Evolutionary conservation across 1,140 invertebrate species (phyloP), one percentile per base, ranked within the genome.

Genomic region (Linepithema humile): DNA sequence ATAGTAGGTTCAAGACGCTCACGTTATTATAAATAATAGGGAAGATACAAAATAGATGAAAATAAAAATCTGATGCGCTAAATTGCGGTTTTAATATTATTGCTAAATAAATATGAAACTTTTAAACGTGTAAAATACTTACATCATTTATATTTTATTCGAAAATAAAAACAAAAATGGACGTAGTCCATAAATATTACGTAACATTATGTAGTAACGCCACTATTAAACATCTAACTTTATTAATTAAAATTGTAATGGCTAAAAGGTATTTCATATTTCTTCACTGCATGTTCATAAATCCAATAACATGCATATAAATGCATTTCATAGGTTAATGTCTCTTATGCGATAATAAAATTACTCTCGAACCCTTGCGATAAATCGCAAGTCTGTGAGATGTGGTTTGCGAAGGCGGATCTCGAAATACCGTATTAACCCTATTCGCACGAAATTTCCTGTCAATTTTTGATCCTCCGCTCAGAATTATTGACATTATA

Each of bases 401-500:
- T 35, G 20, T 43, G 12, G 38, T 6, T 74, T 40, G 23, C 15
- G 72, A 45, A 15, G 17, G 26, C 23, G 10, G 17, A 43, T 10
- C 3, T 17, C 23, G 67, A 75, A 15, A 43, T 35, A 35, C 4
- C 3, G 35, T 23, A 40, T 64, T 40, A 40, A 64, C 38, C 20
- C 9, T 64, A 62, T 75, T 74, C 23, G 23, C 38, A 10, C 9
- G 26, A 60, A 60, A 60, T 60, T 62, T 48, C 35, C 15, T 23
- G 38, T 59, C 40, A n/a, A 29, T 45, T 23, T n/a, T 60, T 75
- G 26, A 75, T 48, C n/a, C 55, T 45, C 7, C 40, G n/a, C 60
- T 74, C 38, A 32, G 9, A 75, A 62, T 62, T 75, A 75, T 60
- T 75, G 55, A 75, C 72, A 60, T 0, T 17, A 32, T 3, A 23